Evolutionary conservation across 2,113 vertebrate genomes (phyloP).

Genomic region (Psittacula cyanocephala): DNA sequence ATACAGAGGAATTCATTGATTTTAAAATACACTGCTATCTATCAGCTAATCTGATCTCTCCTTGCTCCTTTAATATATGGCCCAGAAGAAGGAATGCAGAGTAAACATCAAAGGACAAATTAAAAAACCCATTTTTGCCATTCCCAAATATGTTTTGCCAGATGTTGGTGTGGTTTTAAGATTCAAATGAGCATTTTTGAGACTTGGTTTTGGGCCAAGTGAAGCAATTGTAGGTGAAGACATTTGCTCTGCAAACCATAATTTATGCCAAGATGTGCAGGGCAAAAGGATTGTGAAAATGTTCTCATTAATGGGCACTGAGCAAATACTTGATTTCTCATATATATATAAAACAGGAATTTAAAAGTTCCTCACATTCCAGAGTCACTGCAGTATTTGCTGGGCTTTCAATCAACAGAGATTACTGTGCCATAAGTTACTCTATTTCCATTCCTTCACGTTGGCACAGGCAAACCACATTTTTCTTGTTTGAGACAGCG

Average conservation of each 20-base stretch:
- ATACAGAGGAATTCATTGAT: conserved; percentile 40
- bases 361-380: not conserved
- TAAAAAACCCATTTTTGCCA: not conserved
- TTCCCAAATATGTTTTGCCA: conserved; percentile 31
- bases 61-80: conserved; percentile 15
- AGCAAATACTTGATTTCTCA: not conserved
- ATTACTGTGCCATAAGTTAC: not conserved
- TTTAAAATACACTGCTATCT: conserved; percentile 38
- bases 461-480: not conserved
- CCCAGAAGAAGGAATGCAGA: not conserved
- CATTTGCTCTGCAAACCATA: conserved; percentile 6
- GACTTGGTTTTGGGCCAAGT: conserved; percentile 18
- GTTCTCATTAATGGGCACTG: not conserved
- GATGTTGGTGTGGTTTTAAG: conserved; percentile 51
- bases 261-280: conserved; percentile 31
- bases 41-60: conserved; percentile 34
- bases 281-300: not conserved
- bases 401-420: not conserved
- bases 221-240: conserved; percentile 42
- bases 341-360: not conserved
- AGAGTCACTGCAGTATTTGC: not conserved
- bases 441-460: not conserved
- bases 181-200: conserved; percentile 10
- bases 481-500: not conserved
- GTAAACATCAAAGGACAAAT: not conserved